A percentile compares a stretch with the other conserved stretches of the same genome.
Conservation (phyloP, 2,113 vertebrate genomes). For the Tyto alba region DNA sequence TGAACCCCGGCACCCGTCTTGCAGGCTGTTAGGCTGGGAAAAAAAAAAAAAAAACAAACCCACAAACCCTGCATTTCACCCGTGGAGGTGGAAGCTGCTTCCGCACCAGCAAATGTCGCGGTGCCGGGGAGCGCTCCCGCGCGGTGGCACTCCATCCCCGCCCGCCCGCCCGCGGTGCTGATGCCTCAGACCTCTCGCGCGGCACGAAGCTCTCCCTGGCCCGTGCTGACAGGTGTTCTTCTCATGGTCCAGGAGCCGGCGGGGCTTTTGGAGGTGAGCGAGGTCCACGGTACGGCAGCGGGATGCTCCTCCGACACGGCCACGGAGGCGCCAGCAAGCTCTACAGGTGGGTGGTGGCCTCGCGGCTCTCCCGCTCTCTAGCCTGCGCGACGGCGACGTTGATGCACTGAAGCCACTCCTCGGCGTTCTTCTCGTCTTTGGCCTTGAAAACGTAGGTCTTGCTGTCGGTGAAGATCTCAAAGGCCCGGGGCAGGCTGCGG, state of each 20-base stretch:
- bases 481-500: conserved; percentile 87
- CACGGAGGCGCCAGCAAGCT: neutral
- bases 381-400: conserved; percentile 92
- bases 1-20: neutral
- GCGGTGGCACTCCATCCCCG: neutral
- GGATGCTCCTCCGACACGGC: neutral
- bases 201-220: neutral
- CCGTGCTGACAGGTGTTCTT: neutral
- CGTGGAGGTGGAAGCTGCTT: fast-evolving
- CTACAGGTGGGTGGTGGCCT: conserved; percentile 91
- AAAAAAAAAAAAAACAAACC: too few species aligned
- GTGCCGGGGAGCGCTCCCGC: fast-evolving
- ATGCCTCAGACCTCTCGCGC: fast-evolving
- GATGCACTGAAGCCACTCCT: conserved; percentile 96
- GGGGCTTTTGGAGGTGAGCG: neutral
- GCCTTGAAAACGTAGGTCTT: conserved; percentile 92
- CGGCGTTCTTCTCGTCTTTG: conserved; percentile 84
- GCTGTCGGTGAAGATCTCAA: conserved; percentile 93
- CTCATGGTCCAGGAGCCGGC: neutral
- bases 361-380: conserved; percentile 81
- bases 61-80: neutral
- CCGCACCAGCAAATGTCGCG: fast-evolving
- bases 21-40: neutral
- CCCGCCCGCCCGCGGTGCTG: too few species aligned
- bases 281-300: neutral